Conservation (phyloP, 2,888 invertebrate species). For the Copidosoma aretas region DNA sequence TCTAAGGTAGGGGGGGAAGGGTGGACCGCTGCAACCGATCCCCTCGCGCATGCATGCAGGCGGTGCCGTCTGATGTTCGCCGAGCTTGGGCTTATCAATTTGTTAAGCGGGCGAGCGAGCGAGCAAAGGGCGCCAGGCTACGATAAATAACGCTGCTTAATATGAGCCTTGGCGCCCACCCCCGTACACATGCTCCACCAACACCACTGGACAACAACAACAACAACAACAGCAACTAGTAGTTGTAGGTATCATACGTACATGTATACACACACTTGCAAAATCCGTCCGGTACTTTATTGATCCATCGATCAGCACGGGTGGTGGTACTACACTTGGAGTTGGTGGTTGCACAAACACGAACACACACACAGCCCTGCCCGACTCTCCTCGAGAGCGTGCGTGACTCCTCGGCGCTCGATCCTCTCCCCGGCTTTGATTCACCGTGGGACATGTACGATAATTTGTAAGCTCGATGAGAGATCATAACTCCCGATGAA, state of each 20-base stretch:
- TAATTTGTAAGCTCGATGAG: conserved; percentile 44
- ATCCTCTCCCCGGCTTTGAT: conserved; percentile 29
- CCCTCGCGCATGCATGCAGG: conserved; percentile 9
- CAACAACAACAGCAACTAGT: too few relatives aligned
- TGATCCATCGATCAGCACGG: conserved; percentile 51
- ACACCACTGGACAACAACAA: too few relatives aligned
- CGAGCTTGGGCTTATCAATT: conserved; percentile 58
- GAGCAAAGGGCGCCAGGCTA: conserved; percentile 41
- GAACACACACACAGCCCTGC: too few relatives aligned
- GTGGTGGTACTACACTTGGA: conserved; percentile 41
- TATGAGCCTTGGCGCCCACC: conserved; percentile 50
- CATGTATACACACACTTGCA: too few relatives aligned
- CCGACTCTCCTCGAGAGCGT: too few relatives aligned
- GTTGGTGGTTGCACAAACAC: not conserved
- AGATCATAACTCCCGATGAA: conserved; percentile 42
- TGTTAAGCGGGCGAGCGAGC: conserved; percentile 55
- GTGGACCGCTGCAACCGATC: conserved; percentile 11
- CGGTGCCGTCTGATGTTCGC: conserved; percentile 56
- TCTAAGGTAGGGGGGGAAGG: not conserved
- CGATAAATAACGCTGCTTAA: conserved; percentile 61
- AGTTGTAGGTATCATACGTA: too few relatives aligned
- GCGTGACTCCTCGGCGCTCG: conserved; percentile 25
- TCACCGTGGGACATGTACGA: conserved; percentile 41
- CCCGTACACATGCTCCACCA: conserved; percentile 19
- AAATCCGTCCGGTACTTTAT: conserved; percentile 37